Percentiles rank a stretch among this genome's conserved stretches.
Evolutionary conservation across 2,888 invertebrate genomes (phyloP).

Genomic region (Microplitis deprimator): DNA sequence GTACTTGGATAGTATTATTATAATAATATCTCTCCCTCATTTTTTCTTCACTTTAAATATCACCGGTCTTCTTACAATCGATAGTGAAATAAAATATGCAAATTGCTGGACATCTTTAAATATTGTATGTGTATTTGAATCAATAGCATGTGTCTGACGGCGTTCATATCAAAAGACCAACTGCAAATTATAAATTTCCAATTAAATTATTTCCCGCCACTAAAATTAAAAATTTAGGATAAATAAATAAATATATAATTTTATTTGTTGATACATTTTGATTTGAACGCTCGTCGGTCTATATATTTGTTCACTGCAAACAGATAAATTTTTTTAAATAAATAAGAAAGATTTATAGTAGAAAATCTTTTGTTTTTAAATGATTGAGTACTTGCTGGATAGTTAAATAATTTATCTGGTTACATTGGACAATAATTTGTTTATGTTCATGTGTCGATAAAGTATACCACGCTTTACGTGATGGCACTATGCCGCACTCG

Average conservation of each 20-base stretch:
- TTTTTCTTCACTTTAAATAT: not conserved
- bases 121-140: constrained; percentile 55
- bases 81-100: constrained; percentile 26
- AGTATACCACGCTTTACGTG: constrained; percentile 71
- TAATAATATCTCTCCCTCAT: not conserved
- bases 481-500: constrained; percentile 72
- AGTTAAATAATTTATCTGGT: constrained; percentile 60
- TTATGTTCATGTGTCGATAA: constrained; percentile 69
- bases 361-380: not conserved
- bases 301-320: constrained; percentile 50
- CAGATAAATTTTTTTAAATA: constrained; percentile 54
- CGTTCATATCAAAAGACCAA: constrained; percentile 24
- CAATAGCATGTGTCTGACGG: constrained; percentile 57
- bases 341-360: constrained; percentile 14
- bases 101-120: constrained; percentile 59
- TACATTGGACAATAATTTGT: constrained; percentile 44
- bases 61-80: not conserved
- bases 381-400: no score
- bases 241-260: not conserved
- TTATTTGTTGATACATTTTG: not conserved
- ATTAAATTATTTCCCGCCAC: constrained; percentile 12
- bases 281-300: constrained; percentile 29
- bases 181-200: not conserved
- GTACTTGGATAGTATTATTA: constrained; percentile 5
- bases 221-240: constrained; percentile 46